These are phyloP conservation scores for Taenioides sp. DNA, from an alignment of 2,797 vertebrate species.

Conservation along the genomic window DNA sequence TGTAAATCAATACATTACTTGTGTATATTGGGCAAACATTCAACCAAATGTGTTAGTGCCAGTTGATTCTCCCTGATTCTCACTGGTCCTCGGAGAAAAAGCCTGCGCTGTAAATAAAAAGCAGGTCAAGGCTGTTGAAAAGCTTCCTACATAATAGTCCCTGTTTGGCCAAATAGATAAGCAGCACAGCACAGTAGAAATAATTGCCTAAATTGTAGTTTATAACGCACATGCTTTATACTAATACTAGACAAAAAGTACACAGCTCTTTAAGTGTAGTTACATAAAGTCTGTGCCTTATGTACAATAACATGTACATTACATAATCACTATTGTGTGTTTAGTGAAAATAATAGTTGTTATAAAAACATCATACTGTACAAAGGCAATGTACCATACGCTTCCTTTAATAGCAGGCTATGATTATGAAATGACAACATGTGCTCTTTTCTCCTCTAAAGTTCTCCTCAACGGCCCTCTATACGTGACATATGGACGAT, in stretches of 20 bases:
- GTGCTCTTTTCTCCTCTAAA: conserved; percentile 63
- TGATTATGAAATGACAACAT: conserved; percentile 55
- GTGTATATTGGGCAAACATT: not conserved
- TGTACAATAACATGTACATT: conserved; percentile 6
- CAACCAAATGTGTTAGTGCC: not conserved
- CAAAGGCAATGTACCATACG: conserved; percentile 10
- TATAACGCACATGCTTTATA: conserved; percentile 23
- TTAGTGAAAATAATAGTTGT: not conserved
- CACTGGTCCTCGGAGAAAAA: conserved; percentile 25
- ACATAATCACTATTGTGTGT: not conserved
- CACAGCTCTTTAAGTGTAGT: conserved; percentile 27
- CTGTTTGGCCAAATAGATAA: conserved; percentile 46
- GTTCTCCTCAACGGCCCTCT: conserved; percentile 53
- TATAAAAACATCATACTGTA: not conserved
- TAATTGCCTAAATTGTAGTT: conserved; percentile 37
- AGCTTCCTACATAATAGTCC: conserved; percentile 22
- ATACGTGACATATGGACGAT: conserved; percentile 70
- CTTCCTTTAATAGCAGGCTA: conserved; percentile 27
- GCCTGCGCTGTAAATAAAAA: conserved; percentile 32
- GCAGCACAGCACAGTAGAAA: conserved; percentile 52
- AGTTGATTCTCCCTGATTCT: conserved; percentile 2
- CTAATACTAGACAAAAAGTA: conserved; percentile 28
- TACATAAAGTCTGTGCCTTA: conserved; percentile 24
- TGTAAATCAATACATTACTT: not conserved
- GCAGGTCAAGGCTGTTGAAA: conserved; percentile 26